Conservation (phyloP, 2,797 vertebrate genomes). For the Amphiprion clarkii region DNA sequence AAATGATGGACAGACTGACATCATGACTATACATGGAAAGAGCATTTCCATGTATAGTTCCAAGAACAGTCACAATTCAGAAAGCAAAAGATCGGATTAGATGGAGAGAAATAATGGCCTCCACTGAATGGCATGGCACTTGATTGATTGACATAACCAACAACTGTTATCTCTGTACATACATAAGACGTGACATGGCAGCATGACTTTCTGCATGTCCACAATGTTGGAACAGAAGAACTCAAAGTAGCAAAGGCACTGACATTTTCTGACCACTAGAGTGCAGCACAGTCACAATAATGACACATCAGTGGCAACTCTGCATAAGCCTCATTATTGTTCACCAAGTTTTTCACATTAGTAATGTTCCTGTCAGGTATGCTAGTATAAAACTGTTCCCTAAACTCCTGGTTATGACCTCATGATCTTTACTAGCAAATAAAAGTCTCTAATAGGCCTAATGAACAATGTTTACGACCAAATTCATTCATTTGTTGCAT, state of each 20-base stretch:
- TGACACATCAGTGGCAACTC: not conserved
- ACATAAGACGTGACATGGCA: no score
- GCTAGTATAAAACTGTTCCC: not conserved
- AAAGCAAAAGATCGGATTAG: no score
- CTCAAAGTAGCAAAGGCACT: not conserved
- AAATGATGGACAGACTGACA: no score
- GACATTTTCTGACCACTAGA: slow-evolving; percentile 38
- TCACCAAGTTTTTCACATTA: not conserved
- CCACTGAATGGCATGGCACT: no score
- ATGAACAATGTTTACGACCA: not conserved
- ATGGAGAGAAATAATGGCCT: no score
- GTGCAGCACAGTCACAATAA: slow-evolving; percentile 32
- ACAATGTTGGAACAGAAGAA: not conserved
- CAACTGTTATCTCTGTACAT: no score
- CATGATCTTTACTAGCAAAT: not conserved
- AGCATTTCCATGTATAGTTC: no score
- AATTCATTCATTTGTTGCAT: not conserved
- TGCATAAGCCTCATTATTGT: not conserved
- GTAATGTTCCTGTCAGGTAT: not conserved
- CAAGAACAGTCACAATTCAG: no score
- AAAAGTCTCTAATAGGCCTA: not conserved
- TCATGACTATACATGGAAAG: no score
- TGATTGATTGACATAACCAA: no score
- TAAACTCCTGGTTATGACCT: not conserved
- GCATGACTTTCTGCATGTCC: not conserved